Percentiles rank a stretch among this genome's conserved stretches.
Evolutionary conservation across 2,113 vertebrate species (phyloP).

Genomic region (Cacatua alba): DNA sequence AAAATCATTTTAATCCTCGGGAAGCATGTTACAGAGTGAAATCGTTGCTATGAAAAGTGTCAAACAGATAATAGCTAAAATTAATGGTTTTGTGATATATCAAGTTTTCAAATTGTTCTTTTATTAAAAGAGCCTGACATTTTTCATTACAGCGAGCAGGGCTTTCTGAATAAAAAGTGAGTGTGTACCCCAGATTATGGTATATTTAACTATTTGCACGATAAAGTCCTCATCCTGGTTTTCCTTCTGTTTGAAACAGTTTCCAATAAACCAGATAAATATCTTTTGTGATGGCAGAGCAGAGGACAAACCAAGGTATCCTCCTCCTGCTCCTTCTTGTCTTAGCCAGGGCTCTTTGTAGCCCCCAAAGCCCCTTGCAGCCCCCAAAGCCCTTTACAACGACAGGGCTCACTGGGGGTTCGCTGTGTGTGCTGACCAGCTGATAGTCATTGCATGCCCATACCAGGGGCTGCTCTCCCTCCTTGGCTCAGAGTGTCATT

Average conservation of each 20-base stretch:
- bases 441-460: not conserved
- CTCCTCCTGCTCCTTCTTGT: not conserved
- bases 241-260: conserved; percentile 15
- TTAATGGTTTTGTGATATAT: conserved; percentile 78
- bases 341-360: not conserved
- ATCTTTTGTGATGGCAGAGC: not conserved
- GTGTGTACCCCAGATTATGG: conserved; percentile 48
- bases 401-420: not conserved
- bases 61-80: conserved; percentile 77
- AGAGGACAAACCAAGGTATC: not conserved
- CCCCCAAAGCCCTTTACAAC: not conserved
- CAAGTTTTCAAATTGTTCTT: conserved; percentile 73
- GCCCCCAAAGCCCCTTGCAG: not conserved
- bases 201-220: conserved; percentile 56
- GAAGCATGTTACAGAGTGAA: conserved; percentile 72
- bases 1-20: conserved; percentile 75
- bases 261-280: conserved; percentile 43
- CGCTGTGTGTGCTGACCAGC: not conserved
- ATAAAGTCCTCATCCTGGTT: not conserved
- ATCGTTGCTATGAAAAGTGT: conserved; percentile 73
- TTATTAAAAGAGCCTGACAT: conserved; percentile 67
- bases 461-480: not conserved
- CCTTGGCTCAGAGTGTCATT: not conserved
- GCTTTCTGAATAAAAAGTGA: conserved; percentile 64
- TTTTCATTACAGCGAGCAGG: conserved; percentile 52